Conservation (phyloP, 2,113 vertebrate species). For the Protobothrops flavoviridis region DNA sequence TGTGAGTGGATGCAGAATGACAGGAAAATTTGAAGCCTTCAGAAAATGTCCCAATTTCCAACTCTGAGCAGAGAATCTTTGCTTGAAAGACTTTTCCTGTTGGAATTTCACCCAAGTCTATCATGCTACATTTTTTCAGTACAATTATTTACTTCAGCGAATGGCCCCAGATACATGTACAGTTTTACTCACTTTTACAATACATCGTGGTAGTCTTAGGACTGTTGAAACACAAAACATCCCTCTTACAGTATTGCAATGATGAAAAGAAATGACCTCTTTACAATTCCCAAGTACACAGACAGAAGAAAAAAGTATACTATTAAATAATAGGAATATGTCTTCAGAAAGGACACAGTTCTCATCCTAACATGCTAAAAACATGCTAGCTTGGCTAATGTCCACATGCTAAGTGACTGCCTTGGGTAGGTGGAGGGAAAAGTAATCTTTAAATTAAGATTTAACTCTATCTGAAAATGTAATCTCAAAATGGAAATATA, state of each 20-base stretch:
- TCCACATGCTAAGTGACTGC: not conserved
- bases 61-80: not conserved
- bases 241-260: not conserved
- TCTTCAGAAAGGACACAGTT: not conserved
- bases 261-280: not conserved
- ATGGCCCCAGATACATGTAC: not conserved
- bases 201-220: not conserved
- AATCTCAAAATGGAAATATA: slow-evolving; percentile 23
- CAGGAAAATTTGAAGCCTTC: not conserved
- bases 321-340: not conserved
- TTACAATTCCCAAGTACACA: not conserved
- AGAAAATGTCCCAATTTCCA: not conserved
- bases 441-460: not conserved
- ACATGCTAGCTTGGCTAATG: not conserved
- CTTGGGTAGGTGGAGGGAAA: not conserved
- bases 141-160: not conserved
- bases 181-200: not conserved
- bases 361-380: not conserved
- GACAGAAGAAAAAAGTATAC: not conserved
- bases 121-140: not conserved
- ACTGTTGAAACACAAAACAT: not conserved
- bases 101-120: not conserved
- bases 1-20: not conserved
- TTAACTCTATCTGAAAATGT: not conserved
- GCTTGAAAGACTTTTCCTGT: not conserved